These are phyloP conservation scores for Oceanodroma tethys DNA, from an alignment of 2,113 vertebrate species.

Conservation along the genomic window DNA sequence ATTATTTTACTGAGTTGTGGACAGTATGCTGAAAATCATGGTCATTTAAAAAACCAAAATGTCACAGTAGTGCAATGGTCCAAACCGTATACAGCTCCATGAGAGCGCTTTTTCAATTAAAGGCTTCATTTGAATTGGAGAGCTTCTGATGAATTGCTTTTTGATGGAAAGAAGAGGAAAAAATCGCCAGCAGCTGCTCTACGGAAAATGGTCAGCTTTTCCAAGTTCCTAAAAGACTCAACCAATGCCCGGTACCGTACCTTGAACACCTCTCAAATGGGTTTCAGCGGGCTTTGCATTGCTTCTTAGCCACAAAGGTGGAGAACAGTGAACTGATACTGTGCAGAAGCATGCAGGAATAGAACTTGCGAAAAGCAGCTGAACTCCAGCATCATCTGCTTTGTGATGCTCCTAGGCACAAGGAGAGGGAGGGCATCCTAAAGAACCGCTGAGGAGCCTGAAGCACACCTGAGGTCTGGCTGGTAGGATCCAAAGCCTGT, in stretches of 20 bases:
- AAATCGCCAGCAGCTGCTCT: not conserved
- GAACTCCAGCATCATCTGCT: not conserved
- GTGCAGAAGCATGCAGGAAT: not conserved
- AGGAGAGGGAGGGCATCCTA: not conserved
- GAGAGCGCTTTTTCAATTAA: not conserved
- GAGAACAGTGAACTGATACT: not conserved
- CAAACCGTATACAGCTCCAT: not conserved
- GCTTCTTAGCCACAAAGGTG: not conserved
- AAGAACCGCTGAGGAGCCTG: not conserved
- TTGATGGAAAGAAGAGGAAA: not conserved
- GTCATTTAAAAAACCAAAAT: not conserved
- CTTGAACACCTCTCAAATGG: not conserved
- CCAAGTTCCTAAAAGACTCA: not conserved
- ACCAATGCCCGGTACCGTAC: fast-evolving
- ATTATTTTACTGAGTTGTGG: not conserved
- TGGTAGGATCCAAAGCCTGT: not conserved
- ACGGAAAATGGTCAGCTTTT: not conserved
- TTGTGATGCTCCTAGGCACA: fast-evolving
- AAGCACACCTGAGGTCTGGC: not conserved
- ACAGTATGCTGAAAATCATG: not conserved
- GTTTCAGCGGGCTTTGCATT: not conserved
- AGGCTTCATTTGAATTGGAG: not conserved
- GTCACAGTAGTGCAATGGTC: not conserved
- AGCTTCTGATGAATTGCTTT: not conserved
- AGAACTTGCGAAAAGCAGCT: not conserved